Evolutionary conservation across 2,888 invertebrate genomes (phyloP).

Genomic region (Zeuzera pyrina): DNA sequence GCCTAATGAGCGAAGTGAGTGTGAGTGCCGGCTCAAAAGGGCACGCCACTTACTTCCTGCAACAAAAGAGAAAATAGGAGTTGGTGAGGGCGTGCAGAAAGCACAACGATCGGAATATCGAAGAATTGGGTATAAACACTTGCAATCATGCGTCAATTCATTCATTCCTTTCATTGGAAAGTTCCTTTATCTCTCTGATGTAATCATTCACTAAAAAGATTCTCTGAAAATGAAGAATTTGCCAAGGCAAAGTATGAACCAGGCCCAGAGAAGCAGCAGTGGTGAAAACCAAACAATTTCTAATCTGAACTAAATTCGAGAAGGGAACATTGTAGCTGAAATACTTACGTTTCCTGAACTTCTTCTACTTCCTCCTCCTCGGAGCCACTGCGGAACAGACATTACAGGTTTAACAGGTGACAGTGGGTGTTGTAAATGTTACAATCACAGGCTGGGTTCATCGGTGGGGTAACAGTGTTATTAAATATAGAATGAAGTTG

Average conservation of each 20-base stretch:
- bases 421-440: too few relatives aligned
- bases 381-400: conserved; percentile 64
- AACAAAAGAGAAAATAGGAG: conserved; percentile 67
- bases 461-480: too few relatives aligned
- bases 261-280: conserved; percentile 58
- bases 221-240: conserved; percentile 36
- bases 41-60: conserved; percentile 74
- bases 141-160: conserved; percentile 44
- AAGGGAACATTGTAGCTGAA: conserved; percentile 8
- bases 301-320: conserved; percentile 38
- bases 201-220: conserved; percentile 23
- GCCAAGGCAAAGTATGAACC: conserved; percentile 56
- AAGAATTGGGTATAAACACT: conserved; percentile 38
- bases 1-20: conserved; percentile 60
- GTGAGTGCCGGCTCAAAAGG: conserved; percentile 65
- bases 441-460: too few relatives aligned
- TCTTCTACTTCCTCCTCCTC: conserved; percentile 87
- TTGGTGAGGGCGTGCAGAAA: conserved; percentile 63
- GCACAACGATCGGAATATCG: conserved; percentile 41
- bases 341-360: conserved; percentile 83
- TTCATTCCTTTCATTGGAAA: conserved; percentile 27
- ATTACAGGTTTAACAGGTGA: too few relatives aligned
- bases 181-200: conserved; percentile 18
- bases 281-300: conserved; percentile 53
- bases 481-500: too few relatives aligned